phyloP scores from a whole-genome alignment of 2,113 vertebrate species.

The Salvelinus sp. region DNA sequence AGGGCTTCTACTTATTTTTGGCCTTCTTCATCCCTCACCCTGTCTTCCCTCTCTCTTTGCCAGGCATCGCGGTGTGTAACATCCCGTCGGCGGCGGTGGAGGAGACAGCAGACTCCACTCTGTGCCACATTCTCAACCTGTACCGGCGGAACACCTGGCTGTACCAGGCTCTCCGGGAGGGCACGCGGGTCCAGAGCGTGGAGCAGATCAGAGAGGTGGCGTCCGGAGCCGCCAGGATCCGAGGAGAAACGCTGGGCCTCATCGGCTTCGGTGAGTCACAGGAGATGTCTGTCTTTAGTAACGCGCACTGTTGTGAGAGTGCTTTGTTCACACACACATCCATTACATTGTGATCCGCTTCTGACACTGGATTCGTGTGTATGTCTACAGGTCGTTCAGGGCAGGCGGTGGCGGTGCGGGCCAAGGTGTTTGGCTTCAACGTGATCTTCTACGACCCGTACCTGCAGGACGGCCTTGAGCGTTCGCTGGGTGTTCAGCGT shows the following conservation, averaged over 20 bases:
- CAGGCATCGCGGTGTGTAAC: conserved; percentile 97
- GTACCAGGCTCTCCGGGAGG: conserved; percentile 97
- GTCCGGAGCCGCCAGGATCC: conserved; percentile 91
- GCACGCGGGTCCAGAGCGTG: conserved; percentile 93
- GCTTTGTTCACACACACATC: too few species aligned
- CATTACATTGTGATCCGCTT: too few species aligned
- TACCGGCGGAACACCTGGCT: conserved; percentile 98
- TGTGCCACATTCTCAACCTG: conserved; percentile 95
- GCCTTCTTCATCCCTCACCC: background rate
- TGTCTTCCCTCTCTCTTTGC: background rate
- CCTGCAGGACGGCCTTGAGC: conserved; percentile 94
- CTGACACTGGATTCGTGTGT: background rate
- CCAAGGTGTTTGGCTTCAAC: conserved; percentile 97
- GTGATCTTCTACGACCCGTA: conserved; percentile 98
- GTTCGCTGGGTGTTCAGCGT: conserved; percentile 93
- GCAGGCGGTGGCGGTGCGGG: conserved; percentile 94
- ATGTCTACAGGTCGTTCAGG: conserved; percentile 86
- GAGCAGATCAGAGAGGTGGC: conserved; percentile 97
- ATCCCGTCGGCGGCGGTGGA: conserved; percentile 95
- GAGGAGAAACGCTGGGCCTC: conserved; percentile 94
- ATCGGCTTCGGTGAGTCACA: conserved; percentile 88
- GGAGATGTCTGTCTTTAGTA: background rate
- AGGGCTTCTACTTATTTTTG: too few species aligned
- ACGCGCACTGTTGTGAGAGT: background rate
- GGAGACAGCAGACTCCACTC: conserved; percentile 93